A percentile compares a stretch with the other conserved stretches of the same genome.
Evolutionary conservation across 2,797 vertebrate genomes (phyloP).

Genomic region (Limosa lapponica): DNA sequence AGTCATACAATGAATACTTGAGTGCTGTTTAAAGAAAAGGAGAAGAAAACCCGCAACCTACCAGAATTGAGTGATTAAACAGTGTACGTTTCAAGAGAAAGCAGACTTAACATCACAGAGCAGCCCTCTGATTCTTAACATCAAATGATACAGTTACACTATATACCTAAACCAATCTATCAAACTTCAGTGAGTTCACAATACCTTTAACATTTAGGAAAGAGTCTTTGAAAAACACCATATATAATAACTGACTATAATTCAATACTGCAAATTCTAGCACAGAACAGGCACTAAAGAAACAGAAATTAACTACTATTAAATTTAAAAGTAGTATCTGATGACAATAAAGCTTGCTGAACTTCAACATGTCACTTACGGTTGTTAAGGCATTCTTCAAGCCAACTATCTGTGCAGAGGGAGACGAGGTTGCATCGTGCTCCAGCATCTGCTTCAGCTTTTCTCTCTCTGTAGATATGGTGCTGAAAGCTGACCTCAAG

Average conservation of each 20-base stretch:
- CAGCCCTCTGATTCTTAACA: neutral
- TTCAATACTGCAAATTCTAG: neutral
- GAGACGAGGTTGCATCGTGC: slow-evolving; percentile 81
- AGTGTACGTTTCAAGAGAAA: neutral
- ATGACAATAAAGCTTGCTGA: neutral
- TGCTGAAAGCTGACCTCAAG: slow-evolving; percentile 89
- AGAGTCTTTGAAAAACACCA: neutral
- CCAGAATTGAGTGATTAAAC: neutral
- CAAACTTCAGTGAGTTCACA: neutral
- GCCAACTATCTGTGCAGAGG: slow-evolving; percentile 88
- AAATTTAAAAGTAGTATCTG: neutral
- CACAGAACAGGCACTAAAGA: neutral
- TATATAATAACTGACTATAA: neutral
- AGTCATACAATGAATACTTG: neutral
- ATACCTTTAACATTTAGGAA: neutral
- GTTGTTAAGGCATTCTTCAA: slow-evolving; percentile 89
- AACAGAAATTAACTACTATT: neutral
- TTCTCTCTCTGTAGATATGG: slow-evolving; percentile 88
- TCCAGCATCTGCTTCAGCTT: slow-evolving; percentile 90
- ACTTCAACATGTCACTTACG: slow-evolving; percentile 77
- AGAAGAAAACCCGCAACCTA: neutral
- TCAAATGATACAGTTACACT: neutral
- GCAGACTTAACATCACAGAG: neutral
- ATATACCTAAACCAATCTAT: neutral
- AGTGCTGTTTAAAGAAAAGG: neutral